Conservation (phyloP, 2,888 invertebrate genomes). For the Agrotis clavis region DNA sequence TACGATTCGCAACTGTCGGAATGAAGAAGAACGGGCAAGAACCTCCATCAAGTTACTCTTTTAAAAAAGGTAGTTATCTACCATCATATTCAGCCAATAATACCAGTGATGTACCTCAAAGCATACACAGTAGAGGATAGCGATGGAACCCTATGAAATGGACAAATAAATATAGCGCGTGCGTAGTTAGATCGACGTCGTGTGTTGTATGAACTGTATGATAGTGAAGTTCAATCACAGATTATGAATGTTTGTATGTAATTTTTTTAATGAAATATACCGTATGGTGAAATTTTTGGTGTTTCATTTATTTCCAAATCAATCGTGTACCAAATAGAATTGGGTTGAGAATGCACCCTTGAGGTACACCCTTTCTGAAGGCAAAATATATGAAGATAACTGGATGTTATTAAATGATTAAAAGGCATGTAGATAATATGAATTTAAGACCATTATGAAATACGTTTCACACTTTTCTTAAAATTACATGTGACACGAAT, state of each 20-base stretch:
- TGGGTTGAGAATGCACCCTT: neutral
- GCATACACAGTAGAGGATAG: constrained; percentile 54
- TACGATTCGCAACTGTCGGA: too few species aligned
- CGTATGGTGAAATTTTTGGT: constrained; percentile 67
- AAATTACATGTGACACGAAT: neutral
- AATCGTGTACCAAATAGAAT: neutral
- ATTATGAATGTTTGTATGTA: constrained; percentile 91
- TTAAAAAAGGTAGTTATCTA: neutral
- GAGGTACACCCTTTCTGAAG: neutral
- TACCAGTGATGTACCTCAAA: constrained; percentile 67
- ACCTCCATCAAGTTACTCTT: too few species aligned
- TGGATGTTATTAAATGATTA: neutral
- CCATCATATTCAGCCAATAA: constrained; percentile 22
- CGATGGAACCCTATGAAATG: constrained; percentile 47
- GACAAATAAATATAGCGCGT: constrained; percentile 72
- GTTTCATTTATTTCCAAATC: constrained; percentile 66
- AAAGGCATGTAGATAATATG: neutral
- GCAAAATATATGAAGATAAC: neutral
- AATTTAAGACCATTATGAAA: neutral
- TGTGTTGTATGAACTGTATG: constrained; percentile 71
- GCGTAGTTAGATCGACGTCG: constrained; percentile 79
- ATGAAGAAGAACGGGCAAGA: too few species aligned
- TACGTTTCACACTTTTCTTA: neutral
- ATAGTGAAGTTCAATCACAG: constrained; percentile 77
- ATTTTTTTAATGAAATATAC: constrained; percentile 87